Conservation (phyloP, 2,113 vertebrate genomes). For the Rhinogobius similis region DNA sequence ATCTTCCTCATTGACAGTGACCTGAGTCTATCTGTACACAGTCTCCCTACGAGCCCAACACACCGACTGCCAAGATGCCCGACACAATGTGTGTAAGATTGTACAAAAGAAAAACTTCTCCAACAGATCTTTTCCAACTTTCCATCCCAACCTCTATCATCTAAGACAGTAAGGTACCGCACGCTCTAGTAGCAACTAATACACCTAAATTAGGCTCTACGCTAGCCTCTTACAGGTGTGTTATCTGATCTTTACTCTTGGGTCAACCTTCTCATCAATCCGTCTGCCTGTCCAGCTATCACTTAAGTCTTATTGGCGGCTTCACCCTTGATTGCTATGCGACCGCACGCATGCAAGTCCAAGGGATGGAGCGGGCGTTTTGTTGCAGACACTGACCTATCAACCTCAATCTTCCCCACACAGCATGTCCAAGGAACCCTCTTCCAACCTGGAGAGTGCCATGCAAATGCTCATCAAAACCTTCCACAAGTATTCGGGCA, state of each 20-base stretch:
- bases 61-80: constrained; percentile 75
- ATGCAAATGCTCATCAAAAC: constrained; percentile 86
- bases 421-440: constrained; percentile 83
- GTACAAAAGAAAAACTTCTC: constrained; percentile 55
- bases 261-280: constrained; percentile 28
- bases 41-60: constrained; percentile 72
- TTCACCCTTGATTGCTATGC: constrained; percentile 70
- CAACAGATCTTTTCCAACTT: constrained; percentile 53
- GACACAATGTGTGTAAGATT: constrained; percentile 83
- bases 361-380: constrained; percentile 65
- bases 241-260: constrained; percentile 41
- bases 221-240: constrained; percentile 37
- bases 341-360: constrained; percentile 63
- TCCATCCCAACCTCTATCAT: constrained; percentile 44
- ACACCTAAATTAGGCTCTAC: constrained; percentile 19
- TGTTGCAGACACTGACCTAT: constrained; percentile 50
- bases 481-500: constrained; percentile 87
- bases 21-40: constrained; percentile 75
- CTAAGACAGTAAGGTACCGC: constrained; percentile 47
- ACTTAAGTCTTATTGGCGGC: constrained; percentile 57
- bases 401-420: constrained; percentile 5
- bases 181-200: constrained; percentile 25
- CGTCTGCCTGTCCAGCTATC: constrained; percentile 31
- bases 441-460: constrained; percentile 80
- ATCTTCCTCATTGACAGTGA: constrained; percentile 61